Evolutionary conservation across 1,140 invertebrate genomes (phyloP).

Genomic region (Pseudomyrmex cubaensis): DNA sequence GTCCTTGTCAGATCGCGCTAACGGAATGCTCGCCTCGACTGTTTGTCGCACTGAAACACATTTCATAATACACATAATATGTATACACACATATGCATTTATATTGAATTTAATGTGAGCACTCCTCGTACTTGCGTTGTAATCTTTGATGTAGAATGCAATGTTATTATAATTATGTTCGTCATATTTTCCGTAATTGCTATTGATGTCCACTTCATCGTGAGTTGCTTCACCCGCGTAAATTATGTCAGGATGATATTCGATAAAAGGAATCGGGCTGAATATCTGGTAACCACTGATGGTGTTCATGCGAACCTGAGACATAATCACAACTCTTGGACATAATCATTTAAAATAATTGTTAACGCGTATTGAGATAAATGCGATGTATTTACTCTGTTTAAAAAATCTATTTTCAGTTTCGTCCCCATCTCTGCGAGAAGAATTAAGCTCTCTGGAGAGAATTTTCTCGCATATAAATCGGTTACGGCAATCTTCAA

Average conservation of each 20-base stretch:
- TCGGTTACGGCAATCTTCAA: conserved; percentile 90
- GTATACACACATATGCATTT: too few species aligned
- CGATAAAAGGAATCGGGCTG: conserved; percentile 92
- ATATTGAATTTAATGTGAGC: neutral
- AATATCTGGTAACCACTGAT: conserved; percentile 92
- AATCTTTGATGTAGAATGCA: conserved; percentile 94
- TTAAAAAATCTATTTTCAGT: conserved; percentile 92
- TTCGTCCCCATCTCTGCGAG: conserved; percentile 88
- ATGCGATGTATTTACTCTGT: conserved; percentile 87
- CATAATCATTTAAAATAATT: conserved; percentile 29
- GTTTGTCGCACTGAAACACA: conserved; percentile 87
- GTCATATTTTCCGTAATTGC: conserved; percentile 93
- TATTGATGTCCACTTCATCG: conserved; percentile 89
- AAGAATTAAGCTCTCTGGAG: conserved; percentile 89
- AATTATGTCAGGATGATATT: conserved; percentile 89
- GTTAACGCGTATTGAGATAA: conserved; percentile 4
- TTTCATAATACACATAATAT: neutral
- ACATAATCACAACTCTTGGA: neutral
- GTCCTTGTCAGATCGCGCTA: conserved; percentile 88
- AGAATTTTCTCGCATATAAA: conserved; percentile 89
- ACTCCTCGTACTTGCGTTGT: conserved; percentile 87
- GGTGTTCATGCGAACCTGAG: conserved; percentile 93
- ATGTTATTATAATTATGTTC: conserved; percentile 89
- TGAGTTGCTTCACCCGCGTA: conserved; percentile 86
- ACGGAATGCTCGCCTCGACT: conserved; percentile 86